Evolutionary conservation across 2,888 invertebrate species (phyloP).

Genomic region (Drosophila fungiperda): DNA sequence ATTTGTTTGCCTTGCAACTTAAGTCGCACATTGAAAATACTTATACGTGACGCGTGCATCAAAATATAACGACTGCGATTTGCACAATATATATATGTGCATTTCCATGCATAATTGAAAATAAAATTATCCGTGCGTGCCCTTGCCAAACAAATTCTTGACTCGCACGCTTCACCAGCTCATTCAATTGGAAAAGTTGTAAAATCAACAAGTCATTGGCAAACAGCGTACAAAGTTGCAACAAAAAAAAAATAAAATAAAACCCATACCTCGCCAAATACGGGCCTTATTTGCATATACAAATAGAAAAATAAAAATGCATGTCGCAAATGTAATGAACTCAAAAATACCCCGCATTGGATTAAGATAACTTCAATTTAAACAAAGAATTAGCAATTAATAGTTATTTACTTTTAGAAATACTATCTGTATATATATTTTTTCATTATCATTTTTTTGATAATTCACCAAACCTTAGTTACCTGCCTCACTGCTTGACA

Average conservation of each 20-base stretch:
- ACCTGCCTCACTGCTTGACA: not conserved
- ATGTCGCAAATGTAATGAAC: not conserved
- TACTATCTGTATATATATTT: not conserved
- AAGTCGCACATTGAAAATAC: conserved; percentile 22
- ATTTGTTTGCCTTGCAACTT: conserved; percentile 47
- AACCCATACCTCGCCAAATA: conserved; percentile 52
- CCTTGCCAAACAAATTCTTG: conserved; percentile 49
- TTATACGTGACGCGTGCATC: conserved; percentile 26
- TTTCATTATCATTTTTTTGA: not conserved
- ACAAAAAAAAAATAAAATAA: conserved; percentile 20
- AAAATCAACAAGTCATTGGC: conserved; percentile 78
- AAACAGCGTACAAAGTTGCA: conserved; percentile 52
- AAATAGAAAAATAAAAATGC: conserved; percentile 10
- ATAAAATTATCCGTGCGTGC: conserved; percentile 35
- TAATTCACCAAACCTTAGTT: not conserved
- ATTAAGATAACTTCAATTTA: not conserved
- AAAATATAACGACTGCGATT: conserved; percentile 36
- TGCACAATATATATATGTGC: conserved; percentile 21
- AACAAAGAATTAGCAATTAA: not conserved
- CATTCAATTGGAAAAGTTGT: conserved; percentile 74
- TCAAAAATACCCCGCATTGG: conserved; percentile 24
- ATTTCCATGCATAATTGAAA: conserved; percentile 62
- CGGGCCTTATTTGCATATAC: conserved; percentile 68
- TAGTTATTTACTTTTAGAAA: not conserved
- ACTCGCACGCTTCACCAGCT: conserved; percentile 29